These are phyloP conservation scores for Periparus ater DNA, from an alignment of 2,797 vertebrate genomes.

Conservation along the genomic window DNA sequence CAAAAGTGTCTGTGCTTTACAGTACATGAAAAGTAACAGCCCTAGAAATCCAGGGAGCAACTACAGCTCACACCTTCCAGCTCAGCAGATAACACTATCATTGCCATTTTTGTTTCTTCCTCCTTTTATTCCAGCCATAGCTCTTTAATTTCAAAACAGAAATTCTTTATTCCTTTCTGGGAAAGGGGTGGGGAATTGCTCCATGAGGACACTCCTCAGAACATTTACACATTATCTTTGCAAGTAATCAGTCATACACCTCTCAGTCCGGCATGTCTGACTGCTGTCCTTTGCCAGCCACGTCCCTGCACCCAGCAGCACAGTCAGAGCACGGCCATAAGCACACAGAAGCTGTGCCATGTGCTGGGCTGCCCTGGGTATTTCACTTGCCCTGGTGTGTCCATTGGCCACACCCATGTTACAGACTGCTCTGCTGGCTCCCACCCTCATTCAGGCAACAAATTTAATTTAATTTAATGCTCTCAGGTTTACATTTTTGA, in stretches of 20 bases:
- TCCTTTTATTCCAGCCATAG: not conserved
- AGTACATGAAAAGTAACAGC: not conserved
- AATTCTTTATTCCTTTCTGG: not conserved
- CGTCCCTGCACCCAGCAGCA: not conserved
- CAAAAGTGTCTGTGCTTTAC: not conserved
- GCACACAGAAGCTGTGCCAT: not conserved
- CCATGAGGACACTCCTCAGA: not conserved
- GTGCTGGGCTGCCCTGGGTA: accelerated
- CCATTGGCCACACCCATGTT: not conserved
- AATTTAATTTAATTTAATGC: not conserved
- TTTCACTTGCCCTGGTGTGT: accelerated
- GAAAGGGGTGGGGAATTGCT: not conserved
- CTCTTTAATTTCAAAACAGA: not conserved
- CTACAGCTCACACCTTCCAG: not conserved
- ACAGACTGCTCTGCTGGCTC: not conserved
- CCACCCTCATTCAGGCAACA: not conserved
- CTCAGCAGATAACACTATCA: not conserved
- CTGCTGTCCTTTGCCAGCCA: not conserved
- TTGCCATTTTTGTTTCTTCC: not conserved
- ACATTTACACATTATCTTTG: not conserved
- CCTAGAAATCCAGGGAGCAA: not conserved
- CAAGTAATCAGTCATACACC: not conserved
- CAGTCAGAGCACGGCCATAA: accelerated
- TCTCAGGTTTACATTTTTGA: not conserved
- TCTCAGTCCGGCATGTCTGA: not conserved